Evolutionary conservation across 2,113 vertebrate species (phyloP).

Genomic region (Caretta caretta): DNA sequence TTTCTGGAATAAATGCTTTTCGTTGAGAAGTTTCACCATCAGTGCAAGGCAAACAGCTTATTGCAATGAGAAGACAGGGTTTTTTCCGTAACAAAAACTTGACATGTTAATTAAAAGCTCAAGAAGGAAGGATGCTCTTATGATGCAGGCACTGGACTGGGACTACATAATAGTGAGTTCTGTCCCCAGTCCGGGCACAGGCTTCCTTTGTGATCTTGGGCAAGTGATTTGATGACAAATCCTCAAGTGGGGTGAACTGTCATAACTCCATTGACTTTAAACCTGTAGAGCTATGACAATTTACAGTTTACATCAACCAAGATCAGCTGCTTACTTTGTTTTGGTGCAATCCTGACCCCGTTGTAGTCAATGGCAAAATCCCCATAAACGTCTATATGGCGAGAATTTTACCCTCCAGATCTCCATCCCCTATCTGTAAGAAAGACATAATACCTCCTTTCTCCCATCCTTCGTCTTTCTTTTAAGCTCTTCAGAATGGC

Average conservation of each 20-base stretch:
- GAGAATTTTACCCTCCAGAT: neutral
- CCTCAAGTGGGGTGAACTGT: neutral
- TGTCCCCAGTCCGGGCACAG: neutral
- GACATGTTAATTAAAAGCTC: neutral
- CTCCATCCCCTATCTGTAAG: neutral
- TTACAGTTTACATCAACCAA: neutral
- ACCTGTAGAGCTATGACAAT: neutral
- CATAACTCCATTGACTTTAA: neutral
- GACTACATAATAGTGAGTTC: neutral
- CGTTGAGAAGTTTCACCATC: neutral
- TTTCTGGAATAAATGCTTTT: neutral
- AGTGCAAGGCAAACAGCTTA: neutral
- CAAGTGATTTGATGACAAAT: neutral
- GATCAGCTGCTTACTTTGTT: neutral
- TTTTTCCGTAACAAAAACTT: neutral
- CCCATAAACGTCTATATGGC: neutral
- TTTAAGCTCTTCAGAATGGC: neutral
- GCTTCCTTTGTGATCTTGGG: neutral
- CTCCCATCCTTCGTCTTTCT: neutral
- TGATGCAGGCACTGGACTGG: neutral
- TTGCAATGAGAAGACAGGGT: neutral
- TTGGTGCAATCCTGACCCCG: neutral
- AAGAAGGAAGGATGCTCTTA: neutral
- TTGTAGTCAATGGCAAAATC: neutral
- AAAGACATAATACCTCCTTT: neutral